Base-by-base conservation (phyloP, 2,888 invertebrate species). In the Carabus problematicus region DNA sequence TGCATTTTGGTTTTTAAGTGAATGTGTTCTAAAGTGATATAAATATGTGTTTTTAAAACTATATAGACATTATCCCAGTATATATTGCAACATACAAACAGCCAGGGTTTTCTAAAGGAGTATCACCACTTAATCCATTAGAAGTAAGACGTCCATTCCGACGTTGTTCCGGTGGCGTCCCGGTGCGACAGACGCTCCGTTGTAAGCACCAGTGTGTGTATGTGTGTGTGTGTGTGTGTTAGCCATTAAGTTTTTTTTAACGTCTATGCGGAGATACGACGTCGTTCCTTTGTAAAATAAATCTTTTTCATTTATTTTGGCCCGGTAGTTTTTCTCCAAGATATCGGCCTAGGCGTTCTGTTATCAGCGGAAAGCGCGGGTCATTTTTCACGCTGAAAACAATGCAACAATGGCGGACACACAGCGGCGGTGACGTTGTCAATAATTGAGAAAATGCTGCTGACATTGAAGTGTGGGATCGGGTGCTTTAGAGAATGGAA, bases 271-370 rank as follows among this genome's bases (percentile, higher is more conserved):
- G 39, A 63, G 63, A 63, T 63, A 63, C 63, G 63, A n/a, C 52
- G 29, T 29, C 29, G 29, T 29, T 39, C 63, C 42, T 52, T 63
- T 63, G 63, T 63, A 52, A n/a, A n/a, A 63, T 63, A 63, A 63
- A 63, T 63, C 63, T 63, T 63, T 63, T 63, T 63, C 63, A 63
- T 63, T 63, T 63, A 63, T 63, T 63, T 63, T 63, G 54, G 63
- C 63, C 42, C 14, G 63, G 54, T 29, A n/a, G 29, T 29, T 49
- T 63, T 62, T 62, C 41, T 11, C 52, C 52, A 16, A 52, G 63
- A 63, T 63, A 63, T 63, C 54, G 63, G 29, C 29, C 29, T 29
- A 29, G 6, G 29, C 6, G 29, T 29, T 29, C 3, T 47, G 63
- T 63, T 63, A 63, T 63, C 63, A 63, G 52, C 52, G 29, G 6